A percentile compares a stretch with the other conserved stretches of the same genome.
These are phyloP conservation scores for Cerastoderma edule DNA, from an alignment of 2,888 invertebrate genomes.

Conservation along the genomic window DNA sequence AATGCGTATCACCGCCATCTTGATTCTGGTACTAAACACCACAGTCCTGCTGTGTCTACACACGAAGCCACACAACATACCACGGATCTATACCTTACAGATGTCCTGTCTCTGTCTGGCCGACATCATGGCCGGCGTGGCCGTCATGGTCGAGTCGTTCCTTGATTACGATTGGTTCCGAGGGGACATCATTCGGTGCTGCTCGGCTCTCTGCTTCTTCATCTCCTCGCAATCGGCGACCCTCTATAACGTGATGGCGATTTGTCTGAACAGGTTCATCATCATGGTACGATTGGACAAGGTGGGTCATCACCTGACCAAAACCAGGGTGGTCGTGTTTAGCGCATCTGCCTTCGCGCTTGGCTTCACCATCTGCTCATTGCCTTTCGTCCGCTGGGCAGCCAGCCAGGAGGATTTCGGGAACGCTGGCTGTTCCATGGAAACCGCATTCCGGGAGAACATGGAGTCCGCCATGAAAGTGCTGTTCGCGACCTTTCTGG, in stretches of 20 bases:
- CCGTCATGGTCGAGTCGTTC: background rate
- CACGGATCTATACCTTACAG: conserved; percentile 8
- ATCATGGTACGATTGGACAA: conserved; percentile 7
- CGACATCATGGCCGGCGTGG: conserved; percentile 8
- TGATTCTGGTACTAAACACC: conserved; percentile 2
- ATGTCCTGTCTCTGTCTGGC: conserved; percentile 8
- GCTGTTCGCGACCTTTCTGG: background rate
- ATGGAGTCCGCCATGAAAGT: conserved; percentile 7
- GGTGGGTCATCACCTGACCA: conserved; percentile 3
- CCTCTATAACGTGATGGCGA: conserved; percentile 14
- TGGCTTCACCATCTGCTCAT: background rate
- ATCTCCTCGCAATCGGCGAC: conserved; percentile 8
- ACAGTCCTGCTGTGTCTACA: background rate
- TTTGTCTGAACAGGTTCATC: conserved; percentile 14
- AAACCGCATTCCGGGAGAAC: conserved; percentile 5
- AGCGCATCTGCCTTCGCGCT: background rate
- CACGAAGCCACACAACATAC: conserved; percentile 2
- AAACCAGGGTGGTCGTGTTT: background rate
- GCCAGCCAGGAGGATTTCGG: background rate
- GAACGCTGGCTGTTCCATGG: conserved; percentile 21
- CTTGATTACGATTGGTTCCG: conserved; percentile 4
- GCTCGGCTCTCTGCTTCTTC: conserved; percentile 3
- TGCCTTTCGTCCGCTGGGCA: conserved; percentile 4
- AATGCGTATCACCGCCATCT: background rate
- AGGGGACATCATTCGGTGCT: background rate